Evolutionary conservation across 2,797 vertebrate genomes (phyloP).

Genomic region (Pterois miles): DNA sequence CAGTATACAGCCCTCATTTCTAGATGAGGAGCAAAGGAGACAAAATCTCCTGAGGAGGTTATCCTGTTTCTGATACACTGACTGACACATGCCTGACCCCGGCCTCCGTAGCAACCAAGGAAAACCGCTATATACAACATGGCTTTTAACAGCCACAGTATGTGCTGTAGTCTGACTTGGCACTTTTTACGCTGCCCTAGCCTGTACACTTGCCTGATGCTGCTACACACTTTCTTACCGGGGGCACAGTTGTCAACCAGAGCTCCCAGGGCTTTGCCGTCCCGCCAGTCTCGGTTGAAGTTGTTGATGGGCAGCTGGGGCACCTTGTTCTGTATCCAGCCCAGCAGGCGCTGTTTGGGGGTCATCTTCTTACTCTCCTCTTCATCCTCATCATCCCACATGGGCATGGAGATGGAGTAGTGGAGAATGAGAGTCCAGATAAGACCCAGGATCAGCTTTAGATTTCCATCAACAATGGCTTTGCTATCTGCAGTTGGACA

Average conservation of each 20-base stretch:
- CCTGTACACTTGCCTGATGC: conserved; percentile 11
- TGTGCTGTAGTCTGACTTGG: conserved; percentile 66
- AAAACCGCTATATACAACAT: conserved; percentile 54
- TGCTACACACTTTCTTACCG: conserved; percentile 75
- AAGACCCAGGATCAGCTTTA: conserved; percentile 95
- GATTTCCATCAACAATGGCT: conserved; percentile 95
- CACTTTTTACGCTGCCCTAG: background rate
- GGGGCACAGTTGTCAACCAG: conserved; percentile 97
- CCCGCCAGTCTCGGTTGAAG: conserved; percentile 94
- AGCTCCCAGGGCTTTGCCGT: conserved; percentile 93
- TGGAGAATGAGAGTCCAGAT: conserved; percentile 98
- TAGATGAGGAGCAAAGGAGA: conserved; percentile 36
- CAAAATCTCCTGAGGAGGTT: conserved; percentile 48
- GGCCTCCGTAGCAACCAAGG: conserved; percentile 56
- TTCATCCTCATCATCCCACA: conserved; percentile 97
- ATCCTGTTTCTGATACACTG: conserved; percentile 49
- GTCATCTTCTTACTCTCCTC: conserved; percentile 92
- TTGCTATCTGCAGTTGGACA: conserved; percentile 88
- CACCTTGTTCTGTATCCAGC: conserved; percentile 98
- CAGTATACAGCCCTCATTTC: conserved; percentile 16
- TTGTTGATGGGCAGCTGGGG: conserved; percentile 95
- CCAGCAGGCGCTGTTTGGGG: conserved; percentile 93
- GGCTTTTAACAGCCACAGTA: conserved; percentile 18
- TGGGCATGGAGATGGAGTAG: conserved; percentile 98
- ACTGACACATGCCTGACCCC: conserved; percentile 51